Conservation (phyloP, 1,140 invertebrate genomes). For the Neuroterus valhalla region DNA sequence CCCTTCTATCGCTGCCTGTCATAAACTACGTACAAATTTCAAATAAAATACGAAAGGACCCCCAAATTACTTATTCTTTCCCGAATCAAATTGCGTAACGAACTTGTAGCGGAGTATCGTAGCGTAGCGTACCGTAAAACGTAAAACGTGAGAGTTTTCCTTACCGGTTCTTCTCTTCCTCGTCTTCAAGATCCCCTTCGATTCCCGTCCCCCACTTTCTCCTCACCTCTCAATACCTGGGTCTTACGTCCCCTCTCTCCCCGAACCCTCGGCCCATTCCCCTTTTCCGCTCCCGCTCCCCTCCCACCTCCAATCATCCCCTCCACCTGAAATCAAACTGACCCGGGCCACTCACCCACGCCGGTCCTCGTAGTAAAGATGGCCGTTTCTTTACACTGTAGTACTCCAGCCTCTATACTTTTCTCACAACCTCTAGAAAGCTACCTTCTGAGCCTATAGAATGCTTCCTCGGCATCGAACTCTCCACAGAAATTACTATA, state of each 20-base stretch:
- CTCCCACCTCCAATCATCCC: not conserved
- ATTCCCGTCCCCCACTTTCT: conserved; percentile 31
- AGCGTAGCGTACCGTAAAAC: conserved; percentile 64
- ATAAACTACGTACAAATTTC: not conserved
- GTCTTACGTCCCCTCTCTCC: not conserved
- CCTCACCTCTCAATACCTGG: not conserved
- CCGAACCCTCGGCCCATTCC: not conserved
- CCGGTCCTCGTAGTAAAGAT: conserved; percentile 67
- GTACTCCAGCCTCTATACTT: conserved; percentile 44
- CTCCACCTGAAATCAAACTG: conserved; percentile 52
- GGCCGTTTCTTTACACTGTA: conserved; percentile 57
- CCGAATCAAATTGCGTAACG: conserved; percentile 61
- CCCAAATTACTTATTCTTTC: conserved; percentile 56
- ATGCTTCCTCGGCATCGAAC: conserved; percentile 20
- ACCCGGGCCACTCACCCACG: conserved; percentile 69
- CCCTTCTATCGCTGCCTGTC: not conserved
- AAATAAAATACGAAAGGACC: conserved; percentile 14
- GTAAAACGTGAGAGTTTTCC: conserved; percentile 50
- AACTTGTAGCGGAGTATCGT: conserved; percentile 62
- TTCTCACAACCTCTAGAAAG: not conserved
- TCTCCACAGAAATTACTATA: not conserved
- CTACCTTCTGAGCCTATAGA: too few relatives aligned
- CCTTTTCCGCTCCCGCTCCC: conserved; percentile 38
- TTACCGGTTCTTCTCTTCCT: conserved; percentile 39
- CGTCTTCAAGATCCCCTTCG: conserved; percentile 38